Percentiles rank a stretch among this genome's conserved stretches.
Evolutionary conservation across 2,888 invertebrate genomes (phyloP).

Genomic region (Clusia tigrina): DNA sequence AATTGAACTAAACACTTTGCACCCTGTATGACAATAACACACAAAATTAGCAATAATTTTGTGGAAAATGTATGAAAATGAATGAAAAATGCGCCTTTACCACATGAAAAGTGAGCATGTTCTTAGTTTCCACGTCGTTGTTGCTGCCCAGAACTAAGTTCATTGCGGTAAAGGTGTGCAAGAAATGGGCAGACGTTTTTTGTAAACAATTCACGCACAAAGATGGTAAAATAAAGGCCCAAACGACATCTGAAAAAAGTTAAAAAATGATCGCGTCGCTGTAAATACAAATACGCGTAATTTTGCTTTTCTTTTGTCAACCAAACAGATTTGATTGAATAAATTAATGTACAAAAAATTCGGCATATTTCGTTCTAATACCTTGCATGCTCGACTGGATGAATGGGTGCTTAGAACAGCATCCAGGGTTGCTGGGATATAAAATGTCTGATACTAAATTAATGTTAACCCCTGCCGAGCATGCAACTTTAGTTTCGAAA

Average conservation of each 20-base stretch:
- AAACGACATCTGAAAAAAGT: slow-evolving; percentile 42
- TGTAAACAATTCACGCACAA: slow-evolving; percentile 65
- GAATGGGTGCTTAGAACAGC: neutral
- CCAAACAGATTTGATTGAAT: slow-evolving; percentile 18
- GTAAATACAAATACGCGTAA: slow-evolving; percentile 9
- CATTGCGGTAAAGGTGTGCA: slow-evolving; percentile 53
- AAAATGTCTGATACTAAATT: neutral
- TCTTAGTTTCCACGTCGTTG: slow-evolving; percentile 62
- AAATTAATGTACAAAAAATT: too few relatives aligned
- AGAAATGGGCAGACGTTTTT: slow-evolving; percentile 64
- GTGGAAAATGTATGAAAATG: neutral
- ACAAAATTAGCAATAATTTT: neutral
- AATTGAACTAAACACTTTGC: neutral
- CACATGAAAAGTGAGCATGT: slow-evolving; percentile 48
- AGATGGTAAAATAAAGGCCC: slow-evolving; percentile 59
- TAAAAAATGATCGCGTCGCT: slow-evolving; percentile 47
- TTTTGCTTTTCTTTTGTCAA: neutral
- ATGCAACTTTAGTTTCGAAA: slow-evolving; percentile 29
- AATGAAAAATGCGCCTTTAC: slow-evolving; percentile 48
- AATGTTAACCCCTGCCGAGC: slow-evolving; percentile 26
- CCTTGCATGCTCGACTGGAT: slow-evolving; percentile 29
- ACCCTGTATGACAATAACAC: neutral
- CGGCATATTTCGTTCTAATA: slow-evolving; percentile 27
- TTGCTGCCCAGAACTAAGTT: slow-evolving; percentile 64
- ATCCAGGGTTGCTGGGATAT: neutral